Evolutionary conservation across 2,797 vertebrate species (phyloP).

Genomic region (Acrocephalus scirpaceus): DNA sequence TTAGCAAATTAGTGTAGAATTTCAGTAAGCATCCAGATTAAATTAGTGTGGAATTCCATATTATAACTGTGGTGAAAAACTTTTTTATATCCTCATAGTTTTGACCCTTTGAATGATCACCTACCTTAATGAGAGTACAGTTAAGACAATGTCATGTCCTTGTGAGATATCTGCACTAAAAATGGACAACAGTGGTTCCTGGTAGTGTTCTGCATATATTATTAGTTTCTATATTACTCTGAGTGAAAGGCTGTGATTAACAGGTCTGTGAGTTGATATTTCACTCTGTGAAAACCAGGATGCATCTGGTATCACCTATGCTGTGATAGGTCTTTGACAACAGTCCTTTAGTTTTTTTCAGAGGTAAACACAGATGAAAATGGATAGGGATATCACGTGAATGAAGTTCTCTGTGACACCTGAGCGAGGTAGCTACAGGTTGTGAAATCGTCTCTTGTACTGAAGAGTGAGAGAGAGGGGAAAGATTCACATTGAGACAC

Average conservation of each 20-base stretch:
- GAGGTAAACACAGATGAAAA: neutral
- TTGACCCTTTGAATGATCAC: neutral
- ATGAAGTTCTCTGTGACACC: neutral
- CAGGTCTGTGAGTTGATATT: neutral
- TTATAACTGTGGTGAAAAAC: neutral
- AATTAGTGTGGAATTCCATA: neutral
- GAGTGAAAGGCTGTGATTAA: neutral
- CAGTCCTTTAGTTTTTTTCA: neutral
- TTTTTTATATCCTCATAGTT: neutral
- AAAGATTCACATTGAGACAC: neutral
- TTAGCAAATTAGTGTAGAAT: neutral
- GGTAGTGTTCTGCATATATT: neutral
- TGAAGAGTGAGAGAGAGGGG: neutral
- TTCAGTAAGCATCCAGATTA: neutral
- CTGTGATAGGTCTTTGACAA: neutral
- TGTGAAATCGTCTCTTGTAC: neutral
- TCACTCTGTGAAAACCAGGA: neutral
- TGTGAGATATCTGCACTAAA: neutral
- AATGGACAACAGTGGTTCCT: neutral
- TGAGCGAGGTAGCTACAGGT: neutral
- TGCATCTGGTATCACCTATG: rapidly evolving
- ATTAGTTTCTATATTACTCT: neutral
- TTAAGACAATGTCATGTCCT: neutral
- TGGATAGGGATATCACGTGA: neutral
- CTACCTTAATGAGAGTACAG: neutral